Evolutionary conservation across 2,888 invertebrate genomes (phyloP).

Genomic region (Malacosoma neustria): DNA sequence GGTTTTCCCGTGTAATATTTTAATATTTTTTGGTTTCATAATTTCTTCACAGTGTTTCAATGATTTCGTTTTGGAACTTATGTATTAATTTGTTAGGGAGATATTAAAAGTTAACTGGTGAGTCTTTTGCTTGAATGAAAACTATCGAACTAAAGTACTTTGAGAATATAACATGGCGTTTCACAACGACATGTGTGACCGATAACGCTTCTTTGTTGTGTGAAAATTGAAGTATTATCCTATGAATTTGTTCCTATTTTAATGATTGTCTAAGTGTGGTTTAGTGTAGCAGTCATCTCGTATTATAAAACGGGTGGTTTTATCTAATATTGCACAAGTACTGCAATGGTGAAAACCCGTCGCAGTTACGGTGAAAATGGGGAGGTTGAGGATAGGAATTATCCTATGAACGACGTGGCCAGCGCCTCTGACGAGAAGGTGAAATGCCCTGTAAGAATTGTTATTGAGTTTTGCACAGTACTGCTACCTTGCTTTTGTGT

Average conservation of each 20-base stretch:
- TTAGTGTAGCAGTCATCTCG: conserved; percentile 34
- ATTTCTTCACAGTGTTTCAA: conserved; percentile 18
- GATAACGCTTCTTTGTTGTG: conserved; percentile 59
- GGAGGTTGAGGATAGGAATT: conserved; percentile 66
- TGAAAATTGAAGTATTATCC: conserved; percentile 32
- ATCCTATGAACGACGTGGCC: conserved; percentile 61
- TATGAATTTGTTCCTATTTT: conserved; percentile 22
- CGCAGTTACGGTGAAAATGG: conserved; percentile 72
- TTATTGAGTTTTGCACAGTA: conserved; percentile 9
- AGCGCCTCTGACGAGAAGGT: conserved; percentile 70
- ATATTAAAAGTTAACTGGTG: conserved; percentile 34
- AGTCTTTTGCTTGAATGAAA: conserved; percentile 35
- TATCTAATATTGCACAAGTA: conserved; percentile 44
- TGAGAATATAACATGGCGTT: conserved; percentile 63
- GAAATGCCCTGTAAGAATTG: conserved; percentile 42
- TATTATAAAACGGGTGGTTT: conserved; percentile 44
- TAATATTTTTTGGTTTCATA: conserved; percentile 23
- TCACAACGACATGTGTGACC: conserved; percentile 62
- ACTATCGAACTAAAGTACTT: conserved; percentile 28
- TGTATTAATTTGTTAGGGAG: conserved; percentile 17
- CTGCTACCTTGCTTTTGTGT: conserved; percentile 32
- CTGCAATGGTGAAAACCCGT: conserved; percentile 73
- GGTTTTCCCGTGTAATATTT: conserved; percentile 32
- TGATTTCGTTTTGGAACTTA: conserved; percentile 11
- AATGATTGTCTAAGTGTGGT: conserved; percentile 31